Base-by-base conservation (phyloP, 2,113 vertebrate genomes). In the Osmerus eperlanus region DNA sequence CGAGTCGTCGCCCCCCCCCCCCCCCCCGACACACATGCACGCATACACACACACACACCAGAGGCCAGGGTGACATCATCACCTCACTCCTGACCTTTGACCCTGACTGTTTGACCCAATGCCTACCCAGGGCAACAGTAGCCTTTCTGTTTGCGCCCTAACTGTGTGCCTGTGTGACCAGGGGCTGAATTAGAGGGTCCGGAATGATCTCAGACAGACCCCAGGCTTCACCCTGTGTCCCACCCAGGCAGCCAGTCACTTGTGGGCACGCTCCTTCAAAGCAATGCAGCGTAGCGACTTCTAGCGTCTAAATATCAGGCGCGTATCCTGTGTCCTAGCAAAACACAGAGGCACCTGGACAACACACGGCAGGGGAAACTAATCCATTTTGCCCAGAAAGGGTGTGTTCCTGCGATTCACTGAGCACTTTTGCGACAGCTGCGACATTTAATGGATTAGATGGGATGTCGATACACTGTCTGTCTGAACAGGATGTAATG, bases 21-120 rank as follows among this genome's bases (percentile, higher is more conserved):
- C 74, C 66, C 71, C 77, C 73, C 80, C 79, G 65, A 56, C 69
- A 82, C 21, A 21, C 21, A 21, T 1, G 21, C 69, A 82, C n/a
- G n/a, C n/a, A n/a, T n/a, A n/a, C 77, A 76, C 79, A 73, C 21
- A 84, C 67, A 80, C 79, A 18, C 32, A 13, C n/a, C 66, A 74
- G 21, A 18, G 28, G 25, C 25, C 11, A 25, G 16, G 70, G 84
- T 90, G 90, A 92, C 90, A 90, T 91, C 90, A 90, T 83, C 87
- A 83, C 87, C 83, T 76, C 81, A 79, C 87, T 80, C 75, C 60
- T 29, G 82, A 89, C 90, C 86, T 77, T 29, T 87, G 81, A 84
- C 86, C 85, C 76, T 72, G 74, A 82, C 82, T 76, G 78, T 82
- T 83, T 90, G 86, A 89, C 84, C 88, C 81, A 13, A 9, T 73